Base-by-base conservation (phyloP, 2,113 vertebrate species). In the Neomonachus schauinslandi region DNA sequence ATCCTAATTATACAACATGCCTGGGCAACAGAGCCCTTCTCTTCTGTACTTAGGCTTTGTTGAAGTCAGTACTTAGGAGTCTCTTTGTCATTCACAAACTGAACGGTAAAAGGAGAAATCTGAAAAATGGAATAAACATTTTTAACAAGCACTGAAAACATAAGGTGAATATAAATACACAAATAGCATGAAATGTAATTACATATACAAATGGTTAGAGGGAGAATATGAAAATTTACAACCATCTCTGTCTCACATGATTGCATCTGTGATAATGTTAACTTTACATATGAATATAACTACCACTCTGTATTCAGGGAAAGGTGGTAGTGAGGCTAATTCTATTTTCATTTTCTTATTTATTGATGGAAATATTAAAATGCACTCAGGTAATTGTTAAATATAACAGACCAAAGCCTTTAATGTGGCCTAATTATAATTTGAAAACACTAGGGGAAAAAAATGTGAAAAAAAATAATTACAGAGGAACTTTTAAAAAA, bases 51-150 rank as follows among this genome's bases (percentile, higher is more conserved):
- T 85, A 90, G 92, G 82, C 77, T 89, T 97, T 81, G 85, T 12
- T 91, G 96, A 94, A 51, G 71, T 86, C 94, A 96, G 39, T 26
- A 79, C 21, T 95, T 96, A 87, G 26, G 83, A 89, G 84, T 46
- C 65, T 97, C 91, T 96, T 81, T 91, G 24, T 84, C 77, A 94
- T 74, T 89, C 92, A 98, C 77, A 97, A 81, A 98, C 53, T 74
- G 88, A 97, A 69, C 18, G 51, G 59, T 57, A 28, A 97, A 69
- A 96, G 77, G 39, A 94, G 86, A 74, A 80, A 97, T 95, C 97
- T 98, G 95, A 57, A 97, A 97, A 97, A 97, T 95, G 97, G 42
- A 97, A 95, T 69, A 94, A 95, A 98, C 85, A 92, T 94, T 94
- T 94, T 94, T 93, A 97, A 97, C 91, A 91, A 94, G 92, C 77